Percentiles rank a stretch among this genome's conserved stretches.
Conservation (phyloP, 37 sponge, comb jelly and placozoan genomes). For the Chondrosia reniformis region DNA sequence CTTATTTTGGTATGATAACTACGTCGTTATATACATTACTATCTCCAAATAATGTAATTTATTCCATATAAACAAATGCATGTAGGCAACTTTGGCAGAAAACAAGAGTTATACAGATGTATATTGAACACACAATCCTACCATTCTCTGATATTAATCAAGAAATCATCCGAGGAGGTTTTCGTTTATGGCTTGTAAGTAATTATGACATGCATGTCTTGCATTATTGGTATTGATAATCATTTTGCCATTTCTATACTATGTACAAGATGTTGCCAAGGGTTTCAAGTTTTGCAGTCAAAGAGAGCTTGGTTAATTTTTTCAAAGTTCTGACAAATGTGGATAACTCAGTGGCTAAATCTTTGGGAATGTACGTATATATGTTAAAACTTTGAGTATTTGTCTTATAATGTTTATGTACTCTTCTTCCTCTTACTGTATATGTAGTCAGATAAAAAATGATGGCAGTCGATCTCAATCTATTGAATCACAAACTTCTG, state of each 20-base stretch:
- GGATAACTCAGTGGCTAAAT: background rate
- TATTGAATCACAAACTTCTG: too few relatives aligned
- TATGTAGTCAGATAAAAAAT: too few relatives aligned
- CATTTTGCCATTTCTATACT: background rate
- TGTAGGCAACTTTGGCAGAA: too few relatives aligned
- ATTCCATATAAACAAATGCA: too few relatives aligned
- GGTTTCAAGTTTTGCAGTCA: background rate
- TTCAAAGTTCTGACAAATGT: background rate
- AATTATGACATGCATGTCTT: too few relatives aligned
- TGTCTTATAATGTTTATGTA: background rate
- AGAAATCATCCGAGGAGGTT: slow-evolving; percentile 21
- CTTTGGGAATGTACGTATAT: too few relatives aligned
- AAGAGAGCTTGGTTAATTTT: background rate
- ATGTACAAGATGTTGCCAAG: background rate
- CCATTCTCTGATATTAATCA: slow-evolving; percentile 22
- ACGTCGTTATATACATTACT: too few relatives aligned
- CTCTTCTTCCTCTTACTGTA: too few relatives aligned
- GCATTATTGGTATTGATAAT: too few relatives aligned
- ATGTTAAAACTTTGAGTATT: background rate
- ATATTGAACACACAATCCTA: slow-evolving; percentile 49
- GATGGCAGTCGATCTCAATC: too few relatives aligned
- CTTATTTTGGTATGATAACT: too few relatives aligned
- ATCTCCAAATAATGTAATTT: too few relatives aligned
- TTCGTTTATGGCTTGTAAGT: slow-evolving; percentile 31
- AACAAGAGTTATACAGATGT: slow-evolving; percentile 55